These are phyloP conservation scores for Nymphalis c-album DNA, from an alignment of 2,888 invertebrate genomes.

Conservation along the genomic window DNA sequence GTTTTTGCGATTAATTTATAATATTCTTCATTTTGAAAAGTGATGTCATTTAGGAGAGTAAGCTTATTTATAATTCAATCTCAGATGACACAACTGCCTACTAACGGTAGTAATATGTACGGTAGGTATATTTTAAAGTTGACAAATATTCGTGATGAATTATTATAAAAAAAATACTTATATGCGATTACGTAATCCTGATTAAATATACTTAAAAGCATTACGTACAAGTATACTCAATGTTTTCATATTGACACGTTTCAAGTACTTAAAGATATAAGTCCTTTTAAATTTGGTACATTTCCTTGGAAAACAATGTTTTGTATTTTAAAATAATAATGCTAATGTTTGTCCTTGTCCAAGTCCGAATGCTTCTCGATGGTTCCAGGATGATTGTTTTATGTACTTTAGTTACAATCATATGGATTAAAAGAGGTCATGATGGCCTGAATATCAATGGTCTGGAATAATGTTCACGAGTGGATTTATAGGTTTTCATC, in stretches of 20 bases:
- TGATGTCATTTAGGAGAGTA: background rate
- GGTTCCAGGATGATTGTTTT: conserved; percentile 18
- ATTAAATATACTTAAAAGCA: background rate
- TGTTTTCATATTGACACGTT: background rate
- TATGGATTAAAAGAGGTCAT: conserved; percentile 35
- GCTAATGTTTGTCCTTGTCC: conserved; percentile 20
- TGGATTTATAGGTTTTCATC: conserved; percentile 41
- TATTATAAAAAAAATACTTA: no score
- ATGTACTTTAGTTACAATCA: conserved; percentile 13
- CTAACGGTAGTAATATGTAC: no score
- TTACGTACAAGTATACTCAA: background rate
- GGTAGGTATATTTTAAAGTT: no score
- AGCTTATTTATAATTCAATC: no score
- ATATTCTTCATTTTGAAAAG: background rate
- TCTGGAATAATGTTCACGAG: conserved; percentile 34
- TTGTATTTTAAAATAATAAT: conserved; percentile 23
- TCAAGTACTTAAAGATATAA: background rate
- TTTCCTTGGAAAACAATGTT: background rate
- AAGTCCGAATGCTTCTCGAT: conserved; percentile 15
- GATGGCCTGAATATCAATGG: conserved; percentile 34
- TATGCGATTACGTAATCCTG: background rate
- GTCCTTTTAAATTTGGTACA: background rate
- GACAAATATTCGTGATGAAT: no score
- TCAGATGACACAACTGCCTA: no score
- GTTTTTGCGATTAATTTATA: background rate